phyloP scores from a whole-genome alignment of 2,888 invertebrate genomes.

The Netelia melanura region DNA sequence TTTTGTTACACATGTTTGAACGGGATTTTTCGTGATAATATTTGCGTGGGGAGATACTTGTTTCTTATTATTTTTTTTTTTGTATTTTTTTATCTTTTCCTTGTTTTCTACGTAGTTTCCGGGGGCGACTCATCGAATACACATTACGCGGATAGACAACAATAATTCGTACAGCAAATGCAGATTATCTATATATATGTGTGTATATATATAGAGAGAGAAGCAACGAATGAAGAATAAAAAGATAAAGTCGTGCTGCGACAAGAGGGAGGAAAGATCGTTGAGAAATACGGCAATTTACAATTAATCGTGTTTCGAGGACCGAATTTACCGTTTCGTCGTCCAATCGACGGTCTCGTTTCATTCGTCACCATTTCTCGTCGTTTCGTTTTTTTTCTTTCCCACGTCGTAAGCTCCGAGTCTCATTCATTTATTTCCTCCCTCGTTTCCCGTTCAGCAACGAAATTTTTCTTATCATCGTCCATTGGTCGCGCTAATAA shows the following conservation, averaged over 20 bases:
- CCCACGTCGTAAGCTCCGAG: background rate
- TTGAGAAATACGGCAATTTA: constrained; percentile 11
- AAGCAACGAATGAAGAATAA: constrained; percentile 61
- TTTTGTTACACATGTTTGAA: constrained; percentile 63
- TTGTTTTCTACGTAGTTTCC: constrained; percentile 29
- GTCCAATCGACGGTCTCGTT: background rate
- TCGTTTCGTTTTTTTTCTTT: background rate
- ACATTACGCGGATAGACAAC: constrained; percentile 65
- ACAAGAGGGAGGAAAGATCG: constrained; percentile 6
- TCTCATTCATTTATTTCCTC: background rate
- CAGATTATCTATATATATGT: constrained; percentile 60
- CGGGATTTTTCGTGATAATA: constrained; percentile 46
- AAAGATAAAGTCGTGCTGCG: constrained; percentile 28
- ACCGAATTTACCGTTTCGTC: background rate
- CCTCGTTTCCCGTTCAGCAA: constrained; percentile 42
- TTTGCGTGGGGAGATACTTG: background rate
- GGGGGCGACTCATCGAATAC: constrained; percentile 61
- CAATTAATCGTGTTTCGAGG: background rate
- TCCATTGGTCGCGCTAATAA: constrained; percentile 48
- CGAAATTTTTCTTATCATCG: constrained; percentile 37
- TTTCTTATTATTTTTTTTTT: constrained; percentile 13
- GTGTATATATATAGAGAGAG: constrained; percentile 37
- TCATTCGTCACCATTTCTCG: constrained; percentile 57
- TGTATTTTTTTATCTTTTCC: constrained; percentile 9
- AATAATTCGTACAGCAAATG: constrained; percentile 67